phyloP scores from a whole-genome alignment of 2,113 vertebrate species.

The Otolemur garnettii region DNA sequence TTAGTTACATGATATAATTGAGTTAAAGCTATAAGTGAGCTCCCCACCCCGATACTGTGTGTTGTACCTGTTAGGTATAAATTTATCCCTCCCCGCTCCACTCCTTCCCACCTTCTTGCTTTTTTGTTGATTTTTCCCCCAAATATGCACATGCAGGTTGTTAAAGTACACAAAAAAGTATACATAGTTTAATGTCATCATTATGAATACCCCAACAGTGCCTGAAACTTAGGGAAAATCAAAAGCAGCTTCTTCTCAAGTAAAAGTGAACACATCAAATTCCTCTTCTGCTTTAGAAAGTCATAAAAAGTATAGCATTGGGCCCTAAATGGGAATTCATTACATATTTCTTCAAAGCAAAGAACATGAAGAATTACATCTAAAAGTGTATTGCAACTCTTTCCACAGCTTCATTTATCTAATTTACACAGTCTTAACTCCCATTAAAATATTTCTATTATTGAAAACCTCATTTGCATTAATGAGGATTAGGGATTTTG shows the following conservation, averaged over 20 bases:
- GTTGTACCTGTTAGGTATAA: too few species aligned
- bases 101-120: too few species aligned
- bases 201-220: background rate
- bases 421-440: slow-evolving; percentile 55
- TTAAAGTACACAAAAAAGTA: background rate
- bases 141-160: background rate
- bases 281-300: slow-evolving; percentile 11
- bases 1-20: too few species aligned
- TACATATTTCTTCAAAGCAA: slow-evolving; percentile 50
- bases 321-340: slow-evolving; percentile 33
- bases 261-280: slow-evolving; percentile 54
- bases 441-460: slow-evolving; percentile 58
- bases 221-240: slow-evolving; percentile 35
- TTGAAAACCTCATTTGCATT: slow-evolving; percentile 45
- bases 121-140: too few species aligned
- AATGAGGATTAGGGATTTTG: slow-evolving; percentile 28
- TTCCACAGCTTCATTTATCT: slow-evolving; percentile 44
- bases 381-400: background rate
- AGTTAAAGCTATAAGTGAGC: too few species aligned
- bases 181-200: background rate
- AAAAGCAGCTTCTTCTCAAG: slow-evolving; percentile 20
- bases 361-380: slow-evolving; percentile 48
- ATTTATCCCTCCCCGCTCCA: too few species aligned
- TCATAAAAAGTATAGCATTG: slow-evolving; percentile 55
- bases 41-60: too few species aligned